These are phyloP conservation scores for Meliscaeva auricollis DNA, from an alignment of 2,888 invertebrate genomes.

Conservation along the genomic window DNA sequence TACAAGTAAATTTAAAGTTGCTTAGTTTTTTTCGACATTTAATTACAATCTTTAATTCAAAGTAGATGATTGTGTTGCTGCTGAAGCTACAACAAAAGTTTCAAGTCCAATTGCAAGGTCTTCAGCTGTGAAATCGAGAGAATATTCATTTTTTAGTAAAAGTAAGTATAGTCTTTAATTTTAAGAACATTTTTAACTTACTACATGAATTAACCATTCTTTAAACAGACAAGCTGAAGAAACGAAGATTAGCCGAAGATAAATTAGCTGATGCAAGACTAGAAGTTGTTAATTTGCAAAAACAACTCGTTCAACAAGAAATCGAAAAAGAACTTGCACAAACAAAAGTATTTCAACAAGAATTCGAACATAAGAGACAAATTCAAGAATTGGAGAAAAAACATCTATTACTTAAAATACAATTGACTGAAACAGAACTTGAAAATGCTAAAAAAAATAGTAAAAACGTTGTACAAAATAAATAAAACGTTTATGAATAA, in stretches of 20 bases:
- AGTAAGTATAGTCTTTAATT: neutral
- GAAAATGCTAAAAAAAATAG: neutral
- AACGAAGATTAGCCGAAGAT: neutral
- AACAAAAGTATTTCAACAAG: conserved; percentile 3
- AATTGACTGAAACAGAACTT: neutral
- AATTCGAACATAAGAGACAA: conserved; percentile 12
- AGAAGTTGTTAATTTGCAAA: conserved; percentile 1
- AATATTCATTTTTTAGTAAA: neutral
- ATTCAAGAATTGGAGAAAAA: neutral
- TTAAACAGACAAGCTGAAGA: neutral
- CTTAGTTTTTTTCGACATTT: too few relatives aligned
- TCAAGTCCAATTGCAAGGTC: neutral
- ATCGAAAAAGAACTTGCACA: neutral
- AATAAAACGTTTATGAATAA: too few relatives aligned
- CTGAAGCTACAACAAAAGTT: neutral
- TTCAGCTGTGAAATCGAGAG: too few relatives aligned
- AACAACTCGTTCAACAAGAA: neutral
- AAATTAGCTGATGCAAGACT: neutral
- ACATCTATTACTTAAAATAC: neutral
- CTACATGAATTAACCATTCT: neutral
- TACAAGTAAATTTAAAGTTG: neutral
- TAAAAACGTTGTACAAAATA: neutral
- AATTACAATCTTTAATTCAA: neutral
- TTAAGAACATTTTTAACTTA: neutral
- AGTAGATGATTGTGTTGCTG: neutral